These are phyloP conservation scores for Eupithecia tripunctaria DNA, from an alignment of 2,888 invertebrate genomes.

Conservation along the genomic window DNA sequence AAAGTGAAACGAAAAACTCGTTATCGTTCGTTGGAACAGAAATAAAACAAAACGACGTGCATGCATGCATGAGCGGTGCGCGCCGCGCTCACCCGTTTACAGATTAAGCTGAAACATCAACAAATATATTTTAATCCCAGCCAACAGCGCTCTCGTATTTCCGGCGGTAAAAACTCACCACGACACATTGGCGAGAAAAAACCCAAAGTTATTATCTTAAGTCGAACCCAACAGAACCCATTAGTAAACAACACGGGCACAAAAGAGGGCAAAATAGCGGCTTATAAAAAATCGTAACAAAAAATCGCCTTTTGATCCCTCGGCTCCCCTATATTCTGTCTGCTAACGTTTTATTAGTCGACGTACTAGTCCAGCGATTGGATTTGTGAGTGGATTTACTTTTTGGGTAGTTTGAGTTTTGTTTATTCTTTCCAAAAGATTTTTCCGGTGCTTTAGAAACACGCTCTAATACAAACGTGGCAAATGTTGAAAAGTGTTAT, in stretches of 20 bases:
- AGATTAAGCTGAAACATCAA: slow-evolving; percentile 80
- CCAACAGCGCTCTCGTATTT: slow-evolving; percentile 79
- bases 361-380: slow-evolving; percentile 70
- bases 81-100: slow-evolving; percentile 60
- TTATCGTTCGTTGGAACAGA: slow-evolving; percentile 52
- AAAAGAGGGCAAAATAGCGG: slow-evolving; percentile 82
- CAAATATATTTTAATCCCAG: slow-evolving; percentile 81
- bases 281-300: slow-evolving; percentile 80
- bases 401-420: slow-evolving; percentile 39
- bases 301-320: slow-evolving; percentile 81
- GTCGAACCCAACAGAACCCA: slow-evolving; percentile 84
- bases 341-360: slow-evolving; percentile 80
- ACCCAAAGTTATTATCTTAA: slow-evolving; percentile 82
- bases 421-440: slow-evolving; percentile 29
- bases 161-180: slow-evolving; percentile 78
- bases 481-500: slow-evolving; percentile 25
- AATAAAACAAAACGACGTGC: slow-evolving; percentile 61
- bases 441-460: slow-evolving; percentile 57
- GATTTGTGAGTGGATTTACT: slow-evolving; percentile 51
- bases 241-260: slow-evolving; percentile 84
- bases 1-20: slow-evolving; percentile 62
- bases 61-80: slow-evolving; percentile 55
- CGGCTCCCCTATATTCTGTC: slow-evolving; percentile 76
- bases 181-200: slow-evolving; percentile 82
- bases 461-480: slow-evolving; percentile 48